A percentile compares a stretch with the other conserved stretches of the same genome.
phyloP scores from a whole-genome alignment of 2,888 invertebrate genomes.

The Uloborus plumipes region DNA sequence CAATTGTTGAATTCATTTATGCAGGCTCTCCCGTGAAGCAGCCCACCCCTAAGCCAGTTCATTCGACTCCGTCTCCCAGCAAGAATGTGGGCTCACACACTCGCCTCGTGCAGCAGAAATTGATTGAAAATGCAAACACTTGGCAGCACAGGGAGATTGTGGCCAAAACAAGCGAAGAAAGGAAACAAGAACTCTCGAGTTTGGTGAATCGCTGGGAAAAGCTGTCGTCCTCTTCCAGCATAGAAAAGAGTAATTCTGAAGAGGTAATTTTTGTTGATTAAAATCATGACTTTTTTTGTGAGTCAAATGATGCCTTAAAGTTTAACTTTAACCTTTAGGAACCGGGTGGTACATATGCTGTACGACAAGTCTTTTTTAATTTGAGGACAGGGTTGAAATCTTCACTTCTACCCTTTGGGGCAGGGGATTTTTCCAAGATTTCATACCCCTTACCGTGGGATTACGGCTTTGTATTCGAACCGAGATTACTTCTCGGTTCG shows the following conservation, averaged over 20 bases:
- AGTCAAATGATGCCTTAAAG: too few species aligned
- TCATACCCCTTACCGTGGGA: too few species aligned
- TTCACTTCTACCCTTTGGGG: too few species aligned
- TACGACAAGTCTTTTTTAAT: too few species aligned
- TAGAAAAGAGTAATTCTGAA: conserved; percentile 14
- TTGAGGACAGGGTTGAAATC: too few species aligned
- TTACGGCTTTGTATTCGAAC: too few species aligned
- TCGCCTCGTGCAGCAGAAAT: conserved; percentile 70
- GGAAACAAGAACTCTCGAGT: conserved; percentile 70
- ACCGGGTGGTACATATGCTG: too few species aligned
- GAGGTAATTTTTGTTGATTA: conserved; percentile 2
- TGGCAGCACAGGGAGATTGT: conserved; percentile 69
- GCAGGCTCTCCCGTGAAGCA: conserved; percentile 25
- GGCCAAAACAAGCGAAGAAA: conserved; percentile 69
- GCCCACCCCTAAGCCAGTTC: neutral
- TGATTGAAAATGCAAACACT: conserved; percentile 69
- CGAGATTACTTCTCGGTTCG: too few species aligned
- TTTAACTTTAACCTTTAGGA: too few species aligned
- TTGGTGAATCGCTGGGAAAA: conserved; percentile 70
- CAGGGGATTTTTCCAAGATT: too few species aligned
- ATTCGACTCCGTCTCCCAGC: conserved; percentile 14
- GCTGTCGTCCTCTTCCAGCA: conserved; percentile 25
- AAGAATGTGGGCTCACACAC: conserved; percentile 69
- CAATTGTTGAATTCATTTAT: neutral
- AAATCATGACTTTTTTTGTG: too few species aligned